These are phyloP conservation scores for Hylia prasina DNA, from an alignment of 2,113 vertebrate genomes.

Conservation along the genomic window DNA sequence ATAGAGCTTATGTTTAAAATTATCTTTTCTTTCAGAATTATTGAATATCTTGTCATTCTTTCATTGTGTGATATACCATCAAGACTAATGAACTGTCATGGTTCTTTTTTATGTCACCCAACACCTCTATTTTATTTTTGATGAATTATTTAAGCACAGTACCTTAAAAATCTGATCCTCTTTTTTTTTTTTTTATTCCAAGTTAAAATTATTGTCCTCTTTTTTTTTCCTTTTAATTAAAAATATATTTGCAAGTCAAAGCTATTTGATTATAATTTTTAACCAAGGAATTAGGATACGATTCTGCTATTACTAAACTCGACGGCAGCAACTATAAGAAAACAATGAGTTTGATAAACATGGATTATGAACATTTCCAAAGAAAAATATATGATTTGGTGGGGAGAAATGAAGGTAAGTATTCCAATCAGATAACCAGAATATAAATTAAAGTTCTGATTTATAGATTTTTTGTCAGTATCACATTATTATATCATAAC, in stretches of 20 bases:
- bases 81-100: not conserved
- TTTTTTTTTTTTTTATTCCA: not conserved
- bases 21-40: conserved; percentile 27
- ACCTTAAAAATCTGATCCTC: not conserved
- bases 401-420: not conserved
- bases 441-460: not conserved
- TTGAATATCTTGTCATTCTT: conserved; percentile 17
- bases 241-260: not conserved
- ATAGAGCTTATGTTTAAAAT: not conserved
- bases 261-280: not conserved
- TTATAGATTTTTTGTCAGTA: not conserved
- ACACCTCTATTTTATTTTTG: not conserved
- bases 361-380: not conserved
- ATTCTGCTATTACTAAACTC: not conserved
- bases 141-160: conserved; percentile 6
- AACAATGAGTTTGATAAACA: not conserved
- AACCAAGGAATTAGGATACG: not conserved
- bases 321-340: not conserved
- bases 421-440: not conserved
- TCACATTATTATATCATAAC: not conserved
- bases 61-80: not conserved
- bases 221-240: not conserved
- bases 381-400: not conserved
- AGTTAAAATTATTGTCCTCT: not conserved
- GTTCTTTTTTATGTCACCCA: not conserved